Conservation (phyloP, 1,140 invertebrate species). For the Saccostrea glomerata region DNA sequence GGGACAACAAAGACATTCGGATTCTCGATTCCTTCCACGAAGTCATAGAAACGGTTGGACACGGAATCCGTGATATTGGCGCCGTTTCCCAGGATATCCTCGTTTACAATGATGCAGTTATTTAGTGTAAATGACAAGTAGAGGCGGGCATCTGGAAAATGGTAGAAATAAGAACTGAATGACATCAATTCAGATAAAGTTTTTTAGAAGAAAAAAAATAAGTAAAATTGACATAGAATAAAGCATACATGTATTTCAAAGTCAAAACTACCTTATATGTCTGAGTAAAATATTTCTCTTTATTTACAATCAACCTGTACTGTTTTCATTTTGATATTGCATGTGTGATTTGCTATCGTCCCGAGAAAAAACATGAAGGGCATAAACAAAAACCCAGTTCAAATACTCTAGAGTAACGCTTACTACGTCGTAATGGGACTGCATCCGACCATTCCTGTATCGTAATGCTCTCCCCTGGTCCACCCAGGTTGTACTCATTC, state of each 20-base stretch:
- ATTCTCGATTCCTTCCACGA: slow-evolving; percentile 61
- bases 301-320: neutral
- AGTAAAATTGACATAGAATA: too few relatives aligned
- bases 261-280: too few relatives aligned
- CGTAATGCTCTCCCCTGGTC: slow-evolving; percentile 62
- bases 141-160: slow-evolving; percentile 62
- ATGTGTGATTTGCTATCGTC: neutral
- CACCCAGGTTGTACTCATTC: slow-evolving; percentile 64
- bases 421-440: slow-evolving; percentile 57
- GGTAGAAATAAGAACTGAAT: neutral
- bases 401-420: slow-evolving; percentile 5
- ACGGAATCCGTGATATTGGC: slow-evolving; percentile 57
- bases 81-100: slow-evolving; percentile 49
- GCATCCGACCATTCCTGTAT: slow-evolving; percentile 66
- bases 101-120: slow-evolving; percentile 63
- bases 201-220: too few relatives aligned
- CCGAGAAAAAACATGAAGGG: neutral
- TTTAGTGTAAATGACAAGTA: slow-evolving; percentile 57
- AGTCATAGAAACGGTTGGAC: slow-evolving; percentile 61
- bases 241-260: too few relatives aligned
- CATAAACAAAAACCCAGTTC: neutral
- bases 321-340: neutral
- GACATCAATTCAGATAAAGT: too few relatives aligned
- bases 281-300: too few relatives aligned
- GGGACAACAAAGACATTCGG: slow-evolving; percentile 64